Evolutionary conservation across 1,140 invertebrate genomes (phyloP), one percentile per base, ranked within the genome.

Genomic region (Chelonus insularis): DNA sequence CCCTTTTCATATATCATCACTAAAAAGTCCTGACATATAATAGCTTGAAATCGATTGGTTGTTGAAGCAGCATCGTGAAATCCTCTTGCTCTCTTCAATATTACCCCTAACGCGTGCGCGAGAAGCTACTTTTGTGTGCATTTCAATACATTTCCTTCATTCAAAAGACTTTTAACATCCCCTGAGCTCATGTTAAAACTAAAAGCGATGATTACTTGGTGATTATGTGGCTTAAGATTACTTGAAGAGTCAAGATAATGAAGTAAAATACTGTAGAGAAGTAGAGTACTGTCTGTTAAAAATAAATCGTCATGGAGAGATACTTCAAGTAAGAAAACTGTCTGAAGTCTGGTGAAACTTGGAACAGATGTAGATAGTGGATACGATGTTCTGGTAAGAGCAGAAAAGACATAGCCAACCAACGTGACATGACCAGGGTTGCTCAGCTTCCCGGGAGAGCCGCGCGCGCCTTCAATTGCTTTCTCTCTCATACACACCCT

Each of bases 381-480:
- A 37, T 37, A 12, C 3, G 11, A 9, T 4, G 11, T 37, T 2
- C 8, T 37, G 12, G 36, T 37, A 12, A 9, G 12, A 11, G 12
- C 12, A 4, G 3, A 37, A 12, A 3, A 12, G 12, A 37, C 36
- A 37, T 12, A 12, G 36, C 12, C 51, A 54, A 16, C 21, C 18
- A 29, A 47, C 43, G 21, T 20, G 43, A 18, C 18, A 36, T 14
- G 51, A 34, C 12, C 12, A 54, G 20, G 20, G 32, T 29, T 23
- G 45, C 56, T 32, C 41, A 18, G 21, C 23, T 57, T 34, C 57
- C 57, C 23, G 57, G 57, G 45, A 50, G 41, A 48, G 45, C 12
- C 57, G 57, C 57, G 57, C 57, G 57, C 57, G 50, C 57, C n/a
- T 47, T 29, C 57, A 8, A 14, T 50, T 29, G 7, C 43, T 34